Percentiles rank a stretch among this genome's conserved stretches.
These are phyloP conservation scores for Zoanthus sociatus DNA, from an alignment of 92 coral and sea anemone genomes.

Conservation along the genomic window DNA sequence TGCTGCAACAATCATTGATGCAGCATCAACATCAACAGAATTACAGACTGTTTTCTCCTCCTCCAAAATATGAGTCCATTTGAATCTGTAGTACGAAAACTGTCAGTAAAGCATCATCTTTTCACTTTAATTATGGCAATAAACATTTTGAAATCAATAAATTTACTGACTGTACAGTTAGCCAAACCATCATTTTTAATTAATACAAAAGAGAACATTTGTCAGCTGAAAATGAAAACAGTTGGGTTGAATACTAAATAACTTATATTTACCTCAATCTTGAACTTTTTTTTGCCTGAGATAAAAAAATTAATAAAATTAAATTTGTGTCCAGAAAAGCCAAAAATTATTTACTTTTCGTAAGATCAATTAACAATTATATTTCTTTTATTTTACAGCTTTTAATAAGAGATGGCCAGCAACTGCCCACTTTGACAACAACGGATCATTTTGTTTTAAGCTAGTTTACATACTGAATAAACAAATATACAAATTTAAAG, in stretches of 20 bases:
- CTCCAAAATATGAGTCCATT: conserved; percentile 85
- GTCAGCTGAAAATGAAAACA: not conserved
- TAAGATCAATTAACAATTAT: too few species aligned
- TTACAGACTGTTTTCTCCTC: conserved; percentile 67
- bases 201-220: not conserved
- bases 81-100: conserved; percentile 66
- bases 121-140: not conserved
- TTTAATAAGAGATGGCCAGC: too few species aligned
- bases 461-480: too few species aligned
- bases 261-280: conserved; percentile 27
- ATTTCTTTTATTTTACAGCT: too few species aligned
- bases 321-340: not conserved
- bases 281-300: conserved; percentile 33
- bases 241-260: not conserved
- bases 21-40: conserved; percentile 83
- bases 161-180: not conserved
- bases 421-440: too few species aligned
- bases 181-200: not conserved
- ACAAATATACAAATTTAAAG: too few species aligned
- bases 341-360: too few species aligned
- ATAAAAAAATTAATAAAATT: not conserved
- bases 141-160: too few species aligned
- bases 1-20: conserved; percentile 83
- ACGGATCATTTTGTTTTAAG: too few species aligned
- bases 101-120: too few species aligned